Base-by-base conservation (phyloP, 2,888 invertebrate species). In the Adelphocoris suturalis region DNA sequence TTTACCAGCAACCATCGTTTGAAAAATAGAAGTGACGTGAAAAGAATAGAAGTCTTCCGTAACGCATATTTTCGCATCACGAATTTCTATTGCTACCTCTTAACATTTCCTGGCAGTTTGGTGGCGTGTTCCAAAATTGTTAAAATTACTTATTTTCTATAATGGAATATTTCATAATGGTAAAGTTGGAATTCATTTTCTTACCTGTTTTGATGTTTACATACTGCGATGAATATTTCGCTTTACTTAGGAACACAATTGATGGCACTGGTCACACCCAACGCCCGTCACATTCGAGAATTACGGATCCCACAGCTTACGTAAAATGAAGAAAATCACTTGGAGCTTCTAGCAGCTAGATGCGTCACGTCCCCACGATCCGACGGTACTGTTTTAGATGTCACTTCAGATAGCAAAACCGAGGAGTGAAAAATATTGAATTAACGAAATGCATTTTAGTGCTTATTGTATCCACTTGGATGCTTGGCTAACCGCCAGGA, bases 401-500 rank as follows among this genome's bases (percentile, higher is more conserved):
- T 78, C 82, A 52, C 82, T 5, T 9, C 23, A 52, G 13, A 27
- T 47, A 23, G 47, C 47, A 27, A 52, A 5, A 52, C 27, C 82
- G 27, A 9, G 78, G 46, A 82, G 52, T 82, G 47, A 78, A 78
- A 78, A 78, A 82, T 47, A 75, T 86, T 86, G 86, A 86, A 86
- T 86, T 68, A 85, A 75, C 75, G 46, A 75, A 86, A 86, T 55
- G 78, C 80, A 78, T 88, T 78, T 80, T 48, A 48, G 37, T 19
- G 48, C 37, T 88, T 78, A 88, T 88, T 88, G 88, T 88, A 88
- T 78, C 88, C 88, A 88, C 88, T 80, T 78, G 78, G 78, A 88
- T 80, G 88, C 88, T 88, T 88, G 88, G 88, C 88, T 88, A 88
- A 88, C 88, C 88, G 88, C 80, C 78, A 88, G 88, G 88, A 88